Conservation (phyloP, 2,888 invertebrate genomes). For the Bhutanitis thaidina region DNA sequence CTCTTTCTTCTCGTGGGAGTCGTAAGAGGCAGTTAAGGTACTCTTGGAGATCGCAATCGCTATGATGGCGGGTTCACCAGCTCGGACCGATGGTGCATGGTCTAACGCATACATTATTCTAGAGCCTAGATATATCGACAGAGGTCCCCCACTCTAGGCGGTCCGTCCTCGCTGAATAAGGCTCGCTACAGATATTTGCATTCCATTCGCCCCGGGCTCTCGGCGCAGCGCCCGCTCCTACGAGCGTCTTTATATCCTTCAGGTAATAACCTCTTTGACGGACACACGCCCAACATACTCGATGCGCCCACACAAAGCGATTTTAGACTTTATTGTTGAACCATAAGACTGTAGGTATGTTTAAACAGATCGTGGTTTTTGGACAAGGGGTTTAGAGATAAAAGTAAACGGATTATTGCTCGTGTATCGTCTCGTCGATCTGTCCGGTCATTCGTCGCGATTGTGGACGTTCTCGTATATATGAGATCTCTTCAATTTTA, state of each 20-base stretch:
- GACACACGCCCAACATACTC: conserved; percentile 38
- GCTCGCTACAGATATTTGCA: conserved; percentile 64
- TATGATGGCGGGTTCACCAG: too few relatives aligned
- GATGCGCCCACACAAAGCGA: neutral
- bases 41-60: too few relatives aligned
- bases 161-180: conserved; percentile 17
- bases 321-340: conserved; percentile 27
- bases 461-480: conserved; percentile 9
- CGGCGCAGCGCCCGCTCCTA: conserved; percentile 31
- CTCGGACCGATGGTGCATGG: too few relatives aligned
- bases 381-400: conserved; percentile 64
- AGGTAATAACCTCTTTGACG: conserved; percentile 78
- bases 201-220: conserved; percentile 62
- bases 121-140: conserved; percentile 22
- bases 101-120: too few relatives aligned
- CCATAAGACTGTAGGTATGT: conserved; percentile 20
- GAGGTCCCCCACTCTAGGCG: conserved; percentile 26
- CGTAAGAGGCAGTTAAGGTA: too few relatives aligned
- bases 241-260: conserved; percentile 61
- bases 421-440: conserved; percentile 59
- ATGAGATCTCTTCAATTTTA: too few relatives aligned
- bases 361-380: conserved; percentile 33
- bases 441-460: conserved; percentile 41
- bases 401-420: conserved; percentile 77
- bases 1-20: too few relatives aligned